These are phyloP conservation scores for Buathra laborator DNA, from an alignment of 2,888 invertebrate species.

Conservation along the genomic window DNA sequence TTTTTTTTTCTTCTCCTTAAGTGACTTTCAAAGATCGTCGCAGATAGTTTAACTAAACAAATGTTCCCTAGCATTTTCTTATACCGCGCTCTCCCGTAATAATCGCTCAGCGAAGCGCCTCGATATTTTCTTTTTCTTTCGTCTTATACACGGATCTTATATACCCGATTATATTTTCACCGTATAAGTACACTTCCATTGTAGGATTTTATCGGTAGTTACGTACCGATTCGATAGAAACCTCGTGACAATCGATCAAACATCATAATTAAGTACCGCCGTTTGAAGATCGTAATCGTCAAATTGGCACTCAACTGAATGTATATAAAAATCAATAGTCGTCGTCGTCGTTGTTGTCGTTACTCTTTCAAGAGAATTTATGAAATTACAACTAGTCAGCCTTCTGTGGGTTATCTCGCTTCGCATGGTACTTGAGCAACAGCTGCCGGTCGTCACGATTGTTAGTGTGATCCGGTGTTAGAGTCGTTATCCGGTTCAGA, in stretches of 20 bases:
- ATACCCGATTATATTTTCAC: slow-evolving; percentile 25
- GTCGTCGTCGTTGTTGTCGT: slow-evolving; percentile 17
- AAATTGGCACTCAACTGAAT: slow-evolving; percentile 23
- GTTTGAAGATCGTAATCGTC: slow-evolving; percentile 20
- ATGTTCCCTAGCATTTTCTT: slow-evolving; percentile 28
- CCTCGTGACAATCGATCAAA: slow-evolving; percentile 21
- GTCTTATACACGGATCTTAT: slow-evolving; percentile 24
- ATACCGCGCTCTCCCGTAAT: slow-evolving; percentile 14
- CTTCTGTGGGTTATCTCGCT: slow-evolving; percentile 84
- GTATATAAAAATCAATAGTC: slow-evolving; percentile 18
- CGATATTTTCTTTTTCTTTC: slow-evolving; percentile 25
- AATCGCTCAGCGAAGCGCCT: slow-evolving; percentile 29
- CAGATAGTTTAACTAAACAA: slow-evolving; percentile 35
- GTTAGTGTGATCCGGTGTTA: slow-evolving; percentile 81
- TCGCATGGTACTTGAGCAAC: slow-evolving; percentile 84
- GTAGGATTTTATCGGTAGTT: slow-evolving; percentile 26
- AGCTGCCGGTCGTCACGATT: slow-evolving; percentile 81
- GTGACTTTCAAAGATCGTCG: slow-evolving; percentile 40
- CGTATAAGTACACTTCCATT: slow-evolving; percentile 63
- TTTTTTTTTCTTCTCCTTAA: slow-evolving; percentile 25
- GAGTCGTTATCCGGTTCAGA: slow-evolving; percentile 84
- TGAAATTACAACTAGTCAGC: slow-evolving; percentile 84
- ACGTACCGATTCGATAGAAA: slow-evolving; percentile 19
- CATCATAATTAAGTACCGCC: slow-evolving; percentile 25
- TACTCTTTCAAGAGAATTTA: slow-evolving; percentile 65